Evolutionary conservation across 2,888 invertebrate genomes (phyloP).

Genomic region (Bugulina stolonifera): DNA sequence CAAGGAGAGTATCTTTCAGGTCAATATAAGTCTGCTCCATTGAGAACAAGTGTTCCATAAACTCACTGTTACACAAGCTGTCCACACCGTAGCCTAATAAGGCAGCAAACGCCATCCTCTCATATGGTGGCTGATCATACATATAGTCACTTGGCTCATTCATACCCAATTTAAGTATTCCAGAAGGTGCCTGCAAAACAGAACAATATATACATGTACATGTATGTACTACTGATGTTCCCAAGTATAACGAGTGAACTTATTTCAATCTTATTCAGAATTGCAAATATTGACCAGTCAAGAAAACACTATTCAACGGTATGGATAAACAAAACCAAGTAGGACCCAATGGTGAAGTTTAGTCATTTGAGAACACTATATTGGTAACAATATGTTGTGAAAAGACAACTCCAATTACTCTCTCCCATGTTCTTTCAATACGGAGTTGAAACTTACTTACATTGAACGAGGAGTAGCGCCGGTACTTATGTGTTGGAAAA

Average conservation of each 20-base stretch:
- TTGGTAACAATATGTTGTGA: too few relatives aligned
- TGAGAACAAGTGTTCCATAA: neutral
- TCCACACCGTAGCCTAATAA: neutral
- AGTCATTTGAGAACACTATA: too few relatives aligned
- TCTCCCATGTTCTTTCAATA: too few relatives aligned
- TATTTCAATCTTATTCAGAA: too few relatives aligned
- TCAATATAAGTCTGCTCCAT: neutral
- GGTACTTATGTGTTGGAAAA: neutral
- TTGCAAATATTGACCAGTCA: too few relatives aligned
- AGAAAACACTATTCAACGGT: too few relatives aligned
- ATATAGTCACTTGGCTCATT: neutral
- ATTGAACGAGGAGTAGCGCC: neutral
- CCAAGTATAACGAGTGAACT: too few relatives aligned
- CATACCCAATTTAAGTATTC: neutral
- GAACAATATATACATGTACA: too few relatives aligned
- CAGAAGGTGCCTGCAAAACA: neutral
- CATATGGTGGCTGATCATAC: neutral
- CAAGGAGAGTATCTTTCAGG: neutral
- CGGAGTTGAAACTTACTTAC: neutral
- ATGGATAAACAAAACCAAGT: too few relatives aligned
- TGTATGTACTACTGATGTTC: too few relatives aligned
- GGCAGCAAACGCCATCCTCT: slow-evolving; percentile 9
- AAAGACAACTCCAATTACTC: too few relatives aligned
- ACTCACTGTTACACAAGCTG: neutral
- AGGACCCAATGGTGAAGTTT: too few relatives aligned